These are phyloP conservation scores for Sebastes minor DNA, from an alignment of 2,797 vertebrate genomes.

Conservation along the genomic window DNA sequence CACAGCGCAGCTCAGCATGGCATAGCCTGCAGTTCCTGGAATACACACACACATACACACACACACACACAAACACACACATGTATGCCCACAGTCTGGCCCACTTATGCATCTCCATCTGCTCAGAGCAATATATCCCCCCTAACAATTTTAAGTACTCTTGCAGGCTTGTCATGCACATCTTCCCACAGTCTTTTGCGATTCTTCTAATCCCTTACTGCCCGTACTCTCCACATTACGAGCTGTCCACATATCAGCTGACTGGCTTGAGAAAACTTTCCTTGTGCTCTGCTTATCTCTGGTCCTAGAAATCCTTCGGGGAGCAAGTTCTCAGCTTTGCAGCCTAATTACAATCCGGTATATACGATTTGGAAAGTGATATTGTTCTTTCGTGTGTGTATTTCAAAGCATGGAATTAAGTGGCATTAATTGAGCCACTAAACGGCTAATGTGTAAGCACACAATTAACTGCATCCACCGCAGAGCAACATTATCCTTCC, in stretches of 20 bases:
- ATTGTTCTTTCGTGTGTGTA: background rate
- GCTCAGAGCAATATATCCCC: slow-evolving; percentile 44
- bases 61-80: background rate
- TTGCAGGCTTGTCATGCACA: slow-evolving; percentile 34
- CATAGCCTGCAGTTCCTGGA: slow-evolving; percentile 65
- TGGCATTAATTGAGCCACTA: background rate
- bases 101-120: slow-evolving; percentile 67
- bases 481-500: background rate
- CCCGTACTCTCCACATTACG: slow-evolving; percentile 16
- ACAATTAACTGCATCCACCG: background rate
- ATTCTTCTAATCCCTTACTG: slow-evolving; percentile 36
- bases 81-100: slow-evolving; percentile 49
- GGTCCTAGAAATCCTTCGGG: slow-evolving; percentile 25
- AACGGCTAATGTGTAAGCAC: background rate
- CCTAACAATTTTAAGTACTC: slow-evolving; percentile 35
- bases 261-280: slow-evolving; percentile 19
- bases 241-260: slow-evolving; percentile 38
- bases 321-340: slow-evolving; percentile 16
- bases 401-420: slow-evolving; percentile 12
- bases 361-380: background rate
- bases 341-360: slow-evolving; percentile 25
- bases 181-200: slow-evolving; percentile 49
- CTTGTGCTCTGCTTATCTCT: slow-evolving; percentile 25
- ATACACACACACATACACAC: slow-evolving; percentile 24
- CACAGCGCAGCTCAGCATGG: slow-evolving; percentile 68